Percentiles rank a stretch among this genome's conserved stretches.
These are phyloP conservation scores for Trichopoda pennipes DNA, from an alignment of 2,888 invertebrate species.

Conservation along the genomic window DNA sequence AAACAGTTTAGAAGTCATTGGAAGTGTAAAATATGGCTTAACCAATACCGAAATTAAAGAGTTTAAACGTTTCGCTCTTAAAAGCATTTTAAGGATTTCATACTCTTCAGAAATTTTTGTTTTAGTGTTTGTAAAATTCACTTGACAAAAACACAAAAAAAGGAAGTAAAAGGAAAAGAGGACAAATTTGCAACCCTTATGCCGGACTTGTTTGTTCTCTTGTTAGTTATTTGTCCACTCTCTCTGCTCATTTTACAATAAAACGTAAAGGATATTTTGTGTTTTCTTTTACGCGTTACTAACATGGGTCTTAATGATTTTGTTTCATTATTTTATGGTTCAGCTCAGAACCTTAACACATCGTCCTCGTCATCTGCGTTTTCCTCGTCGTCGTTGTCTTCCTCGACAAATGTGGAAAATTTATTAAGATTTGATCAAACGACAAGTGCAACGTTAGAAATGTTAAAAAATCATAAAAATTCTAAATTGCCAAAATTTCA, in stretches of 20 bases:
- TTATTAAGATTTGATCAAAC: slow-evolving; percentile 50
- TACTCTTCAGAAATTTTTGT: slow-evolving; percentile 18
- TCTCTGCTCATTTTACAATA: slow-evolving; percentile 13
- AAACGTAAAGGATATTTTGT: slow-evolving; percentile 24
- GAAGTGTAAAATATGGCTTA: slow-evolving; percentile 28
- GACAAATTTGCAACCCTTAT: slow-evolving; percentile 39
- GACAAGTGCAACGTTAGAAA: slow-evolving; percentile 71
- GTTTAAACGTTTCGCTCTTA: neutral
- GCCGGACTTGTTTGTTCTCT: slow-evolving; percentile 11
- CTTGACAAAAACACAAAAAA: slow-evolving; percentile 12
- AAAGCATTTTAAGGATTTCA: neutral
- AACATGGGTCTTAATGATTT: slow-evolving; percentile 81
- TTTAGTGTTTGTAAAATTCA: slow-evolving; percentile 20
- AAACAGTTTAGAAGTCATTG: slow-evolving; percentile 58
- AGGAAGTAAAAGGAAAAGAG: slow-evolving; percentile 28
- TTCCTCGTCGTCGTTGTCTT: slow-evolving; percentile 56
- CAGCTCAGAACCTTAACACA: slow-evolving; percentile 77
- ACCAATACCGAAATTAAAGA: slow-evolving; percentile 17
- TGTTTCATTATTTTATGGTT: slow-evolving; percentile 80
- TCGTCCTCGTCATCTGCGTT: slow-evolving; percentile 62
- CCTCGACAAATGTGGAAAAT: slow-evolving; percentile 62
- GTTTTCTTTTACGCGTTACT: slow-evolving; percentile 42
- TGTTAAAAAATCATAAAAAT: slow-evolving; percentile 79
- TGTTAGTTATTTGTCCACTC: neutral
- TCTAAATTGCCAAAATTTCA: slow-evolving; percentile 76